phyloP scores from a whole-genome alignment of 2,113 vertebrate species.

The Tichodroma muraria region DNA sequence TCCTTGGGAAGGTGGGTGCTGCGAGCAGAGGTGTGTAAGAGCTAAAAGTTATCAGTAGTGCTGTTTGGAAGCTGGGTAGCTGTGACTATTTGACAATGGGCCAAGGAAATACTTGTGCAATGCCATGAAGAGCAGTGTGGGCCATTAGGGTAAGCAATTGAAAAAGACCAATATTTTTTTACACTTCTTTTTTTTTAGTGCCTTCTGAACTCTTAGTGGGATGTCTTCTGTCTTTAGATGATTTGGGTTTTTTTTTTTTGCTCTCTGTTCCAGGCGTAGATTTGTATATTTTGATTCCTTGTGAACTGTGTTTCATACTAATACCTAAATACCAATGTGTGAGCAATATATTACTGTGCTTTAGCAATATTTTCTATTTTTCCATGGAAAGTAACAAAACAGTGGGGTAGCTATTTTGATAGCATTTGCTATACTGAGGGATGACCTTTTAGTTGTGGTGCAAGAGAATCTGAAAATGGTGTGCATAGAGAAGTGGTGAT shows the following conservation, averaged over 20 bases:
- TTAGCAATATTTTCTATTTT: not conserved
- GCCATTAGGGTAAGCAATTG: not conserved
- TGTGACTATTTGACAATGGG: not conserved
- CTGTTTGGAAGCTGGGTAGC: not conserved
- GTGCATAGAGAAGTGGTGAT: not conserved
- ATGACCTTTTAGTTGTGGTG: not conserved
- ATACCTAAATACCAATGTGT: not conserved
- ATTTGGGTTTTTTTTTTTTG: not conserved
- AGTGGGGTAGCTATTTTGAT: not conserved
- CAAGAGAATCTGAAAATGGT: not conserved
- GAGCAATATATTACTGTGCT: not conserved
- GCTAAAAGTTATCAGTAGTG: not conserved
- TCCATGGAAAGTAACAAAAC: not conserved
- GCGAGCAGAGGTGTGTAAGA: not conserved
- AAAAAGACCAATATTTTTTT: not conserved
- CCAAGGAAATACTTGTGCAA: not conserved
- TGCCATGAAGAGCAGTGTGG: not conserved
- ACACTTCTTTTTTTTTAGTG: not conserved
- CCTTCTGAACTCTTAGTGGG: not conserved
- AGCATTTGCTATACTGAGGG: not conserved
- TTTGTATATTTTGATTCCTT: not conserved
- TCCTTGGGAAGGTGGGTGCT: not conserved
- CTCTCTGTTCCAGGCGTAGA: not conserved
- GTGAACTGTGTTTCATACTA: not conserved
- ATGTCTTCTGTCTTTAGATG: not conserved